Conservation (phyloP, 2,113 vertebrate genomes). For the Potamarius usumacintae region DNA sequence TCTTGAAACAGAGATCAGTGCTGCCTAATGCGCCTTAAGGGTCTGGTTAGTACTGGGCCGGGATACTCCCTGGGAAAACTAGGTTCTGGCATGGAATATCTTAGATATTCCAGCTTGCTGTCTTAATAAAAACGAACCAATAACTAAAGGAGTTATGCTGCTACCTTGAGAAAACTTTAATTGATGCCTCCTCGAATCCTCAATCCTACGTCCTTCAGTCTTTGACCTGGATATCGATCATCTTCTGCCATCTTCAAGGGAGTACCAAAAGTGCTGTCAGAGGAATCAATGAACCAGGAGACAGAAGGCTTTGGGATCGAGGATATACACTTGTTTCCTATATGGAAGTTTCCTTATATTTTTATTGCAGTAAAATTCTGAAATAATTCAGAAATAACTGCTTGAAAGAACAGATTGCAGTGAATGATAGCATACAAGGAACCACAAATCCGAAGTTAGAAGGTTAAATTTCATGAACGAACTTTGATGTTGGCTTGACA, state of each 20-base stretch:
- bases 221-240: constrained; percentile 9
- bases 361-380: not conserved
- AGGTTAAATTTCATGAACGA: not conserved
- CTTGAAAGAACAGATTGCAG: not conserved
- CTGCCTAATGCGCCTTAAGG: no score
- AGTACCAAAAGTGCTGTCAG: not conserved
- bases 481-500: not conserved
- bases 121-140: constrained; percentile 3
- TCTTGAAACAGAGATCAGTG: no score
- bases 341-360: not conserved
- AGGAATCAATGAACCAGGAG: not conserved
- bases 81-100: no score
- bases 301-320: not conserved
- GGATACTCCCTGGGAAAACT: no score
- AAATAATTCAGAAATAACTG: not conserved
- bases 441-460: not conserved
- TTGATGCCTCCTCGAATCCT: not conserved
- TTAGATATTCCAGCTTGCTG: not conserved
- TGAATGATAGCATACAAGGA: not conserved
- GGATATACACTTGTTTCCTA: not conserved
- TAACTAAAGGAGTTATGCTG: not conserved
- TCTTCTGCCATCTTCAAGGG: not conserved
- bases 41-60: no score
- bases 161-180: not conserved
- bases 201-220: not conserved